Evolutionary conservation across 2,113 vertebrate species (phyloP).

Genomic region (Passer domesticus): DNA sequence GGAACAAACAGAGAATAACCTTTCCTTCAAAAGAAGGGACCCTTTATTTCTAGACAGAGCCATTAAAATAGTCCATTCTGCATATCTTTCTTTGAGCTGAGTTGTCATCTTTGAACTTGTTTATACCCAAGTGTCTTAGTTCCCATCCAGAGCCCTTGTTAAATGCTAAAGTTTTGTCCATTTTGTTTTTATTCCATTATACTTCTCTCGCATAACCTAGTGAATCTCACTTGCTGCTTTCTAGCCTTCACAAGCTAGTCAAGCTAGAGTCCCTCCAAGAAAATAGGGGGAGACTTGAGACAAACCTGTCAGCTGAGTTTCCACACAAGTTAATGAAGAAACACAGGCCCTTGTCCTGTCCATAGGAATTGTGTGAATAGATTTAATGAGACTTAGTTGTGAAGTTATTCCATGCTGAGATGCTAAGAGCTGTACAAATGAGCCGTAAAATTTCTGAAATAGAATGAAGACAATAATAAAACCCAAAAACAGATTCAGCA

Average conservation of each 20-base stretch:
- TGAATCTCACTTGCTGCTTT: not conserved
- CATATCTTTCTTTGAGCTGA: not conserved
- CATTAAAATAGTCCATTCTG: not conserved
- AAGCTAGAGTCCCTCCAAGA: not conserved
- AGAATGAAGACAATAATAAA: not conserved
- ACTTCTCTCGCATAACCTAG: not conserved
- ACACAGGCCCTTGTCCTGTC: not conserved
- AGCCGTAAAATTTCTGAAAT: not conserved
- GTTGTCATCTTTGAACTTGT: not conserved
- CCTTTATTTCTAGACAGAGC: not conserved
- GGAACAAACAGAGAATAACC: not conserved
- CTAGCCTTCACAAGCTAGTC: not conserved
- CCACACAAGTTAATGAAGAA: not conserved
- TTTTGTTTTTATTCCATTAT: not conserved
- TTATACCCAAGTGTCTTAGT: not conserved
- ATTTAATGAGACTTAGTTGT: not conserved
- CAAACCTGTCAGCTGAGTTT: accelerated
- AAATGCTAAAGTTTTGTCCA: not conserved
- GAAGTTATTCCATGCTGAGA: not conserved
- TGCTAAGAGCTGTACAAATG: not conserved
- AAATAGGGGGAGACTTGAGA: not conserved
- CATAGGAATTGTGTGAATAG: not conserved
- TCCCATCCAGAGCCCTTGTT: not conserved
- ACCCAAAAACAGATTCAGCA: not conserved
- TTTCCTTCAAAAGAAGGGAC: not conserved